These are phyloP conservation scores for Drosophila siamana DNA, from an alignment of 2,888 invertebrate species.

Conservation along the genomic window DNA sequence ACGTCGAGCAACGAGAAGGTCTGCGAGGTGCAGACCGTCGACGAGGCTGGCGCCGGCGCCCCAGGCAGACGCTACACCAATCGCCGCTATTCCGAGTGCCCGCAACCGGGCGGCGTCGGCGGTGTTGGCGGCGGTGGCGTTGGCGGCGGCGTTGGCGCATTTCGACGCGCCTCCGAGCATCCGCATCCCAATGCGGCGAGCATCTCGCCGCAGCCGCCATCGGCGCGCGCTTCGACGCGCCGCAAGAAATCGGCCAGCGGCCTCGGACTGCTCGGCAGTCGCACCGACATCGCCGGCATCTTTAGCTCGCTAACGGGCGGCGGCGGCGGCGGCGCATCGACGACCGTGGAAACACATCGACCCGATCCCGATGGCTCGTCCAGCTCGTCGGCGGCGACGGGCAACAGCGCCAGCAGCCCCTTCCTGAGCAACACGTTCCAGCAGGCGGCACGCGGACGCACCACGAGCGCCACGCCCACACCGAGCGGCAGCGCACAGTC, in stretches of 20 bases:
- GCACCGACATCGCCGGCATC: slow-evolving; percentile 92
- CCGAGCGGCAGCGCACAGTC: slow-evolving; percentile 53
- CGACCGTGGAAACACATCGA: slow-evolving; percentile 89
- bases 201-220: slow-evolving; percentile 80
- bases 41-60: slow-evolving; percentile 87
- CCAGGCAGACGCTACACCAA: slow-evolving; percentile 88
- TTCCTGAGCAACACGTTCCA: slow-evolving; percentile 67
- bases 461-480: slow-evolving; percentile 75
- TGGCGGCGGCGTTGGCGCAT: slow-evolving; percentile 76
- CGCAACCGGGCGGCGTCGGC: slow-evolving; percentile 75
- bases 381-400: slow-evolving; percentile 65
- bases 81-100: slow-evolving; percentile 90
- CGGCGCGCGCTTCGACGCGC: slow-evolving; percentile 75
- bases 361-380: slow-evolving; percentile 67
- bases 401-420: slow-evolving; percentile 54
- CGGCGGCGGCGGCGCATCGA: slow-evolving; percentile 87
- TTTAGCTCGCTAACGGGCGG: slow-evolving; percentile 87
- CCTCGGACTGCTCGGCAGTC: slow-evolving; percentile 91
- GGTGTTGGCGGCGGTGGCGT: slow-evolving; percentile 20
- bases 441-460: slow-evolving; percentile 70
- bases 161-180: slow-evolving; percentile 90
- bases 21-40: slow-evolving; percentile 93
- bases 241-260: slow-evolving; percentile 81
- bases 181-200: slow-evolving; percentile 86
- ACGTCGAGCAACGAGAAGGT: slow-evolving; percentile 92